Percentiles rank a stretch among this genome's conserved stretches.
Conservation (phyloP, 2,888 invertebrate genomes). For the Rotaria macrura region DNA sequence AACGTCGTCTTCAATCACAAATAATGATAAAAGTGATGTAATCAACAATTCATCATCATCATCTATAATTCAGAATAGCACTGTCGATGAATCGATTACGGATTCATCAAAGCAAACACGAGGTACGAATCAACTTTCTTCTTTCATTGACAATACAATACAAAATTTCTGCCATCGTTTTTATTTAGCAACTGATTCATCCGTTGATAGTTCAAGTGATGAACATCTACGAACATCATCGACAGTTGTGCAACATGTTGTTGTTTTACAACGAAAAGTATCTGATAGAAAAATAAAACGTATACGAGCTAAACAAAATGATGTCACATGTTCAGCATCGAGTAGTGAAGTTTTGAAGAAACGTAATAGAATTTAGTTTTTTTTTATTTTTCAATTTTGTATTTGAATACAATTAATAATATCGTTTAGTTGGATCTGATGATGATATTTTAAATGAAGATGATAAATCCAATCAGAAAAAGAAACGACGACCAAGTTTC, state of each 20-base stretch:
- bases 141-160: not conserved
- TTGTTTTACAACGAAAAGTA: not conserved
- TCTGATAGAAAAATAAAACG: constrained; percentile 4
- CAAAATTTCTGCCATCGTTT: not conserved
- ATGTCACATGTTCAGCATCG: not conserved
- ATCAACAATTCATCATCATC: not conserved
- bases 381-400: too few species aligned
- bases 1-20: not conserved
- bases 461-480: not conserved
- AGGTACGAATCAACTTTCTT: not conserved
- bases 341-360: not conserved
- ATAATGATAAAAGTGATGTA: not conserved
- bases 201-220: constrained; percentile 11
- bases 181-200: not conserved
- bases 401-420: not conserved
- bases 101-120: not conserved
- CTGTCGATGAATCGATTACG: not conserved
- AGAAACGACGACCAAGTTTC: constrained; percentile 14
- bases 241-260: not conserved
- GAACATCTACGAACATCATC: not conserved
- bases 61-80: not conserved
- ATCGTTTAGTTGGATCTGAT: not conserved
- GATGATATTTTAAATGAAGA: not conserved
- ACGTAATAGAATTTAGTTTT: not conserved
- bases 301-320: not conserved